phyloP scores from a whole-genome alignment of 2,888 invertebrate species.

The Dorcus hopei region DNA sequence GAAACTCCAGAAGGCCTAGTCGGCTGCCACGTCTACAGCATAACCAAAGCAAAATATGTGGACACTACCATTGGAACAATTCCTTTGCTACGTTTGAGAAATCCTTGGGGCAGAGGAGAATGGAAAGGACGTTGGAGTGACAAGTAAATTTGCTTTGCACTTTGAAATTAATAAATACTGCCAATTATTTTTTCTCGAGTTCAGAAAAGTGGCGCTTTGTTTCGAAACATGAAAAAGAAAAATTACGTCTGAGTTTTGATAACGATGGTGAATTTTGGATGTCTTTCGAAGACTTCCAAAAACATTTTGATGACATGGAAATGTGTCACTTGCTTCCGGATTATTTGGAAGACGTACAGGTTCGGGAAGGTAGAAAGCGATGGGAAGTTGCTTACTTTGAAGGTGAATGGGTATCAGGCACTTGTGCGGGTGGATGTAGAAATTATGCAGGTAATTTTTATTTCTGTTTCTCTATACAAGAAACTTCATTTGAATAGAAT shows the following conservation, averaged over 20 bases:
- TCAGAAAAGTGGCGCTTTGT: conserved; percentile 91
- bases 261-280: conserved; percentile 99
- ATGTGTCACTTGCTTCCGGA: conserved; percentile 96
- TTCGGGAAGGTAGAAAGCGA: conserved; percentile 69
- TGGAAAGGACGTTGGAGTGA: conserved; percentile 97
- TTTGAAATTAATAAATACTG: too few species aligned
- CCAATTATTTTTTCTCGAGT: conserved; percentile 45
- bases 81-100: conserved; percentile 78
- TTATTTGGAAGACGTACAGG: conserved; percentile 70
- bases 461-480: neutral
- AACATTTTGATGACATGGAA: conserved; percentile 80
- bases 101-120: conserved; percentile 96
- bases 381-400: conserved; percentile 95
- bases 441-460: conserved; percentile 68
- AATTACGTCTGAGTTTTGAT: conserved; percentile 83
- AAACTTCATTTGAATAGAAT: neutral
- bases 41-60: conserved; percentile 79
- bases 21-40: conserved; percentile 90
- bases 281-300: conserved; percentile 84
- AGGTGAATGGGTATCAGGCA: conserved; percentile 88
- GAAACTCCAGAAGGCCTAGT: conserved; percentile 79
- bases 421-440: conserved; percentile 95
- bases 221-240: conserved; percentile 78
- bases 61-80: conserved; percentile 77
- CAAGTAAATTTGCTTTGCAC: conserved; percentile 53